Evolutionary conservation across 2,888 invertebrate genomes (phyloP).

Genomic region (Pyrrhosoma nymphula): DNA sequence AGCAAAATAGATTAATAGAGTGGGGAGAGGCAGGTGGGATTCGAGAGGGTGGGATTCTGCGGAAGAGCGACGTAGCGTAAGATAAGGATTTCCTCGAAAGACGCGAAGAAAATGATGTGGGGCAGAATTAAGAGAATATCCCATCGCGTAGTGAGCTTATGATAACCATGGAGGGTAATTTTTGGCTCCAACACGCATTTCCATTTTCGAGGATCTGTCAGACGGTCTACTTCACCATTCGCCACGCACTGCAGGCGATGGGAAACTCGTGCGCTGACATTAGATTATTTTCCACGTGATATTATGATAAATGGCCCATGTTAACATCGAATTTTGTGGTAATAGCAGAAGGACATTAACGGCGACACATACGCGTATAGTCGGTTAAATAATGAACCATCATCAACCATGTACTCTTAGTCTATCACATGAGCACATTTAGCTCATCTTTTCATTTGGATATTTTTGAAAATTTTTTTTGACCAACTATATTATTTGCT

Average conservation of each 20-base stretch:
- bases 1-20: slow-evolving; percentile 20
- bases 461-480: no score
- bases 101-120: slow-evolving; percentile 12
- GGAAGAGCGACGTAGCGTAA: slow-evolving; percentile 40
- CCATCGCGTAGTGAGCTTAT: not conserved
- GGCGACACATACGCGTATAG: no score
- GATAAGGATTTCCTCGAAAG: slow-evolving; percentile 48
- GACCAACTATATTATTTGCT: no score
- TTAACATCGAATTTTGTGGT: no score
- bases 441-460: no score
- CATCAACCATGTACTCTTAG: no score
- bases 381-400: no score
- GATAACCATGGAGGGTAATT: not conserved
- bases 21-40: not conserved
- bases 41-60: not conserved
- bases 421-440: no score
- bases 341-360: no score
- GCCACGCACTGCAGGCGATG: not conserved
- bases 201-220: not conserved
- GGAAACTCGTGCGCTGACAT: not conserved
- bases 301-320: no score
- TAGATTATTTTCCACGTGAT: no score
- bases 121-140: not conserved
- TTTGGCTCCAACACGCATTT: not conserved
- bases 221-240: not conserved